Conservation (phyloP, 2,797 vertebrate species). For the Falco concolor region DNA sequence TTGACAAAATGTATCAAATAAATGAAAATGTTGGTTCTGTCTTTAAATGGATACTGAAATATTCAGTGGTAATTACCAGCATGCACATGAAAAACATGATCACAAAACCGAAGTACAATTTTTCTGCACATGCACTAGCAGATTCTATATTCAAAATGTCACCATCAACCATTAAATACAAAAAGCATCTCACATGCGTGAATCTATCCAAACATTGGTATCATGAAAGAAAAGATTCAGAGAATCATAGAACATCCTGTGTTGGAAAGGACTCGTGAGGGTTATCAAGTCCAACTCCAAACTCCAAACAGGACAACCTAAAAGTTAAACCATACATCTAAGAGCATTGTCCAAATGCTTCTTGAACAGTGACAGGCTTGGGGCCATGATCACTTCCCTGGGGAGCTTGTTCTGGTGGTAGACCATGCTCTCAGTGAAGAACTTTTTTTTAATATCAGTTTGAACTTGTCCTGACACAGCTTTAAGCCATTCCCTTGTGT, state of each 20-base stretch:
- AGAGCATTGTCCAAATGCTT: background rate
- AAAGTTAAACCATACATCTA: background rate
- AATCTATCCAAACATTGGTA: background rate
- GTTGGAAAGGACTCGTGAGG: background rate
- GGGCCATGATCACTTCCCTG: background rate
- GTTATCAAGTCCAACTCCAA: background rate
- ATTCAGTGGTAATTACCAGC: background rate
- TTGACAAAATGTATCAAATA: background rate
- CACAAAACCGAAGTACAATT: background rate
- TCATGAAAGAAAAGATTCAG: background rate
- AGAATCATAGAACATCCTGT: background rate
- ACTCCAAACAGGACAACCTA: background rate
- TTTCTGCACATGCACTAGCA: background rate
- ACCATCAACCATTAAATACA: background rate
- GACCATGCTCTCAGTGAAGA: background rate
- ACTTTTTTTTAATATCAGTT: background rate
- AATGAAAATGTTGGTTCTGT: background rate
- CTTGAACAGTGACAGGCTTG: background rate
- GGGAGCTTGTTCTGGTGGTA: background rate
- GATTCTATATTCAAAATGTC: background rate
- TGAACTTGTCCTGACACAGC: background rate
- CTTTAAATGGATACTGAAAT: background rate
- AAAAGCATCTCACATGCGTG: background rate
- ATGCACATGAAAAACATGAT: background rate
- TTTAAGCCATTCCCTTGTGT: background rate